Evolutionary conservation across 2,888 invertebrate genomes (phyloP).

Genomic region (Apotomis capreana): DNA sequence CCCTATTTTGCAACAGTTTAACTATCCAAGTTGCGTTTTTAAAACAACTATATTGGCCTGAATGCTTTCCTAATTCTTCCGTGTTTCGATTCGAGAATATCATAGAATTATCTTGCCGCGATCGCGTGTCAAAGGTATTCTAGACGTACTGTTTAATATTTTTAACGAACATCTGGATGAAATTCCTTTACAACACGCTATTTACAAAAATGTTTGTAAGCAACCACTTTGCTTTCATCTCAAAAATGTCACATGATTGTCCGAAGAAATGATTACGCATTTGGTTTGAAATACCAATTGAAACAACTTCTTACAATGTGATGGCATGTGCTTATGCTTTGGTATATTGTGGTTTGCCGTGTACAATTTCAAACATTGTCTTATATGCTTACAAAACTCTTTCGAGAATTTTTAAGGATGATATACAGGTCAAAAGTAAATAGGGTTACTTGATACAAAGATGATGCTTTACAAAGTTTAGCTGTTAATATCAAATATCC

Average conservation of each 20-base stretch:
- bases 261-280: conserved; percentile 29
- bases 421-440: too few species aligned
- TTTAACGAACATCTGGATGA: background rate
- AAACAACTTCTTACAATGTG: conserved; percentile 23
- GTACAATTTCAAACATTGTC: conserved; percentile 10
- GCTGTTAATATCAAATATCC: too few species aligned
- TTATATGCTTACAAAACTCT: background rate
- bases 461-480: too few species aligned
- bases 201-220: conserved; percentile 22
- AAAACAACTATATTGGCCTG: too few species aligned
- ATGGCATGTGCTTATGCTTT: conserved; percentile 31
- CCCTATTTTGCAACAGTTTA: too few species aligned
- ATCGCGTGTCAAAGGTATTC: conserved; percentile 5
- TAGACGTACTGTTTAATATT: conserved; percentile 1
- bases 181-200: conserved; percentile 8
- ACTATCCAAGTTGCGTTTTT: too few species aligned
- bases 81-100: too few species aligned
- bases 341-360: conserved; percentile 25
- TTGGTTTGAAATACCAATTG: conserved; percentile 6
- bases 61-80: too few species aligned
- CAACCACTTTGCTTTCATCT: conserved; percentile 25
- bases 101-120: too few species aligned
- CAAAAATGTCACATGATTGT: conserved; percentile 41
- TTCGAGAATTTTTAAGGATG: conserved; percentile 3
- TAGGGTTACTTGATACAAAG: too few species aligned